Percentiles rank a stretch among this genome's conserved stretches.
Evolutionary conservation across 2,888 invertebrate species (phyloP).

Genomic region (Cheiracanthium punctorium): DNA sequence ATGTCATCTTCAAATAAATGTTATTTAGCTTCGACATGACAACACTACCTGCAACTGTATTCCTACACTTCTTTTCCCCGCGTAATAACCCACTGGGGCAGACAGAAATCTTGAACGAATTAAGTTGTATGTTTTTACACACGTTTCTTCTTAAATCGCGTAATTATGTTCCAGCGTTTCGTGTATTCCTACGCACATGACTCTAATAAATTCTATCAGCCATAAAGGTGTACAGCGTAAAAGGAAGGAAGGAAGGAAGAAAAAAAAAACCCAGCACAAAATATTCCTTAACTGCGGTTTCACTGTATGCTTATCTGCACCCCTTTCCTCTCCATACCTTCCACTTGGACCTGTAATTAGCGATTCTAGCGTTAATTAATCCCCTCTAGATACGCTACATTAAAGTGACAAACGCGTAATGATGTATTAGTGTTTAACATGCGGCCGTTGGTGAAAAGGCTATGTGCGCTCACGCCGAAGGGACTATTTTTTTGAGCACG

Average conservation of each 20-base stretch:
- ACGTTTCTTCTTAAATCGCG: background rate
- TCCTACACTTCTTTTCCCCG: too few relatives aligned
- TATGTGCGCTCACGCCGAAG: background rate
- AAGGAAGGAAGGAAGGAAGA: too few relatives aligned
- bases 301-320: background rate
- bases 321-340: background rate
- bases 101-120: background rate
- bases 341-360: constrained; percentile 1
- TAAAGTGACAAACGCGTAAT: constrained; percentile 1
- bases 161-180: background rate
- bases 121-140: background rate
- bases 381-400: constrained; percentile 4
- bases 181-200: constrained; percentile 4
- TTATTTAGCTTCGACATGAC: too few relatives aligned
- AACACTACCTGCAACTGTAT: too few relatives aligned
- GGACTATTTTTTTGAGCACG: background rate
- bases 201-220: background rate
- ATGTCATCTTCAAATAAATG: too few relatives aligned
- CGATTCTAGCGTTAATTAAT: constrained; percentile 5
- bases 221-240: background rate
- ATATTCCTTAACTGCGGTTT: background rate
- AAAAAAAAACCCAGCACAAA: too few relatives aligned
- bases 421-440: constrained; percentile 4
- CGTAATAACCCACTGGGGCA: background rate
- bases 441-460: background rate